A percentile compares a stretch with the other conserved stretches of the same genome.
Conservation (phyloP, 37 sponge, comb jelly and placozoan genomes). For the Cliona cf. orientalis region DNA sequence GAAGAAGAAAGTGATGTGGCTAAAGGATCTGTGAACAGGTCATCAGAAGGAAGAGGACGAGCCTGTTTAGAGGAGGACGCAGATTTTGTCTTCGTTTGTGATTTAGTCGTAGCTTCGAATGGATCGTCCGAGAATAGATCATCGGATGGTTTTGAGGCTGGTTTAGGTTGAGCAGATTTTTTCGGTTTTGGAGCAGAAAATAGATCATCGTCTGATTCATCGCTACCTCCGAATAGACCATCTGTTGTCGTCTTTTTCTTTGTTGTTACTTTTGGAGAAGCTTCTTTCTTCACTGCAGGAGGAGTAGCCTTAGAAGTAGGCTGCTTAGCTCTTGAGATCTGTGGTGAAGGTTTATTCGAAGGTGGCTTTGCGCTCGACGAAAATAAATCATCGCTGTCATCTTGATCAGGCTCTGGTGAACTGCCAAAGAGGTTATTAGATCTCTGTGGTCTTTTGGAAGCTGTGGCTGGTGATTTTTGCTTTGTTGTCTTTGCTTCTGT, state of each 20-base stretch:
- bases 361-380: not conserved
- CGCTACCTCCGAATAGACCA: conserved; percentile 24
- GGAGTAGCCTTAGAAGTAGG: not conserved
- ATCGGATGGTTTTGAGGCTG: not conserved
- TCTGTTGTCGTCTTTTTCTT: not conserved
- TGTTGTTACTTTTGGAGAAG: not conserved
- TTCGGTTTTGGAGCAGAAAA: conserved; percentile 5
- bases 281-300: too few relatives aligned
- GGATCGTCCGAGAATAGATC: too few relatives aligned
- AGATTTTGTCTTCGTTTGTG: too few relatives aligned
- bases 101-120: too few relatives aligned
- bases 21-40: too few relatives aligned
- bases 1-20: too few relatives aligned
- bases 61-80: too few relatives aligned
- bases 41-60: too few relatives aligned
- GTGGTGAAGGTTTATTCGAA: not conserved
- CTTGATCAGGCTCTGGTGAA: not conserved
- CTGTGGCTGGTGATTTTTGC: too few relatives aligned
- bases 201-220: conserved; percentile 21
- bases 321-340: not conserved
- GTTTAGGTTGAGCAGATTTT: not conserved
- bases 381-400: conserved; percentile 16
- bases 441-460: conserved; percentile 9
- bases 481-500: not conserved
- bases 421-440: conserved; percentile 27